Base-by-base conservation (phyloP, 2,888 invertebrate genomes). In the Calameuta filiformis region DNA sequence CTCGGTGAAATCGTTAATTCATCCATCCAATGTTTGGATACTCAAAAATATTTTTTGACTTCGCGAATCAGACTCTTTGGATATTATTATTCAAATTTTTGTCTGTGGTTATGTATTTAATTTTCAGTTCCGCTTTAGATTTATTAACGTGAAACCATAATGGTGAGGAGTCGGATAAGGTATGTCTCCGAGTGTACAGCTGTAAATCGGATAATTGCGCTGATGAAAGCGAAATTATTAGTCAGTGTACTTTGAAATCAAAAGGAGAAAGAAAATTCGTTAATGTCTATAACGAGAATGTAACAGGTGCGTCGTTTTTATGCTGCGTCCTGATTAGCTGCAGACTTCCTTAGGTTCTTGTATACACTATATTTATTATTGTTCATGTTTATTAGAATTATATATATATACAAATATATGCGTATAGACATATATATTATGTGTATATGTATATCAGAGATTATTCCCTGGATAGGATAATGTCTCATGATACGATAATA, bases 381-480 rank as follows among this genome's bases (percentile, higher is more conserved):
- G 91, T 91, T 91, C 90, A 91, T 90, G 91, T 91, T 91, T 91
- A 90, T 88, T 91, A 90, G 90, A 91, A 89, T 90, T 88, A 90
- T 87, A 88, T 84, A 83, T 75, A 81, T 85, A 88, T 85, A 85
- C 83, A 87, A 86, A 87, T 85, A 85, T 81, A 80, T 76, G 81
- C 79, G 79, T 79, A 75, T 15, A 40, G 15, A 76, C 79, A 81
- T 79, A 80, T 82, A 85, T 82, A 84, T 15, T 15, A 40, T 40
- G 40, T 40, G 40, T 40, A 40, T 40, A 40, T 40, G 89, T 85
- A 90, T 86, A 87, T 86, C 86, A 90, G 90, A 90, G 89, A 89
- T 89, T 90, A 89, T 90, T 89, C 88, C 90, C 89, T 87, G 88
- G 87, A 89, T 89, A 89, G 86, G 40, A 89, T 88, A 89, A 89